Base-by-base conservation (phyloP, 2,113 vertebrate species). In the Epinephelus moara region DNA sequence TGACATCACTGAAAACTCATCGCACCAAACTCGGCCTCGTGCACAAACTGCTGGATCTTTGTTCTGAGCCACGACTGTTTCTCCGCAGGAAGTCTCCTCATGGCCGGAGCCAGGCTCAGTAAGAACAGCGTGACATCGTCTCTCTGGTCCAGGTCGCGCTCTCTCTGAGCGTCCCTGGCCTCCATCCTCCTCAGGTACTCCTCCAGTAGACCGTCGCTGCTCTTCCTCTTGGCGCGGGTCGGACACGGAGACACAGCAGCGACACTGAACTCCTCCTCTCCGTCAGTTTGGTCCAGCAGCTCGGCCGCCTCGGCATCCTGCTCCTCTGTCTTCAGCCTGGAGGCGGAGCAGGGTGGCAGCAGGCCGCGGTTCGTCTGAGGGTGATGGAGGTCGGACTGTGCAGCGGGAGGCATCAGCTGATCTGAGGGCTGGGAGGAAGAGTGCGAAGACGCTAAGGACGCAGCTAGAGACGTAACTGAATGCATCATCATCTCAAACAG, bases 21-120 rank as follows among this genome's bases (percentile, higher is more conserved):
- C 0, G 81, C 2, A 0, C 89, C 86, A 4, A 90, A 90, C 78
- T 90, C 75, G 0, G 86, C 81, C 78, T 90, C 78, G 18, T 90
- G 86, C 1, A 90, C 47, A 0, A 88, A 18, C 78, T 88, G 86
- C 75, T 88, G 86, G 0, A 90, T 85, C 71, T 53, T 85, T 59
- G 86, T 86, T 30, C 86, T 21, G 71, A 90, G n/a, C 89, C 68
- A 72, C 0, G 89, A 90, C 81, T 90, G 89, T 27, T 86, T 90
- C 19, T 86, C 62, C 0, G 64, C 25, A 2, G 70, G 53, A 0
- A 90, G 89, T 10, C 89, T 69, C 17, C 89, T 82, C 74, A 90
- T 47, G 60, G 89, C 86, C 0, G 89, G 89, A 4, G 89, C 89
- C 71, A 90, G 3, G 71, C 89, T 90, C 3, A 90, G 78, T 6